A percentile compares a stretch with the other conserved stretches of the same genome.
phyloP scores from a whole-genome alignment of 2,888 invertebrate genomes.

The Steinernema hermaphroditum region DNA sequence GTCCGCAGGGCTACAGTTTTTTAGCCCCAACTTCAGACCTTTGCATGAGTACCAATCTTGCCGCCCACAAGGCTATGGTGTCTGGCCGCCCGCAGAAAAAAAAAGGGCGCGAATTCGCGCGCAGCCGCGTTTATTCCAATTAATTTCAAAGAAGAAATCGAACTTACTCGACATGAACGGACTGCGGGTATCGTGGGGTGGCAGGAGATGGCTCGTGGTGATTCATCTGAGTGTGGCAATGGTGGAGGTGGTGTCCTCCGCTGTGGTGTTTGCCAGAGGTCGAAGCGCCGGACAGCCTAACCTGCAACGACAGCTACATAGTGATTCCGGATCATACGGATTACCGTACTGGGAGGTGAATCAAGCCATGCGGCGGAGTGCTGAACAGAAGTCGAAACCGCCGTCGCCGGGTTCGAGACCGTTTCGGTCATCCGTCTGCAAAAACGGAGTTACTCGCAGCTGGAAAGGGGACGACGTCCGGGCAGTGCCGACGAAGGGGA shows the following conservation, averaged over 20 bases:
- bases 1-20: too few relatives aligned
- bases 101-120: too few relatives aligned
- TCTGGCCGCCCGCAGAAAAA: too few relatives aligned
- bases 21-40: too few relatives aligned
- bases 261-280: constrained; percentile 1
- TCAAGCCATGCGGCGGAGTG: constrained; percentile 10
- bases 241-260: not conserved
- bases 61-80: too few relatives aligned
- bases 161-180: constrained; percentile 10
- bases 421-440: constrained; percentile 18
- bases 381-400: not conserved
- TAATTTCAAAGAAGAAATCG: not conserved
- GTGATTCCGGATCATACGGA: not conserved
- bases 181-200: not conserved
- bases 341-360: not conserved
- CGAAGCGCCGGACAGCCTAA: not conserved
- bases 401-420: not conserved
- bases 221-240: not conserved
- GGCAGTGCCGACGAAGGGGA: too few relatives aligned
- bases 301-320: not conserved
- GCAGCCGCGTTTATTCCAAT: too few relatives aligned
- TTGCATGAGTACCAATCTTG: too few relatives aligned
- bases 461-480: too few relatives aligned
- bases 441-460: too few relatives aligned
- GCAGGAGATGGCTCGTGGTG: not conserved